Percentiles rank a stretch among this genome's conserved stretches.
These are phyloP conservation scores for Boloria euphrosyne DNA, from an alignment of 2,888 invertebrate genomes.

Conservation along the genomic window DNA sequence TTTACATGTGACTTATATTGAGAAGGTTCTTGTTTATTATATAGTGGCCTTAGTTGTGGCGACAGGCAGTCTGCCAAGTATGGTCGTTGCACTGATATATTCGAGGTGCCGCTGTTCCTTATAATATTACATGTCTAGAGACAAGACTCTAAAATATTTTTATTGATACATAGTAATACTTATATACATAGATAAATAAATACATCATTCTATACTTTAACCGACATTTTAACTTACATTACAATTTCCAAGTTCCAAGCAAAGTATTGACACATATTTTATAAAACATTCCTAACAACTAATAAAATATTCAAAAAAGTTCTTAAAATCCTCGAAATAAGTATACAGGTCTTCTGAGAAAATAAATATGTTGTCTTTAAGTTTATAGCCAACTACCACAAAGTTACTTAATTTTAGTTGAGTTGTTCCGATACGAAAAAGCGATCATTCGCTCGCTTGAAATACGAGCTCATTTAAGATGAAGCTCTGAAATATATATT, in stretches of 20 bases:
- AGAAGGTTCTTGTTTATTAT: slow-evolving; percentile 16
- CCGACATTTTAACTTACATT: not conserved
- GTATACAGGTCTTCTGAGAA: too few species aligned
- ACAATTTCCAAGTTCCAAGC: not conserved
- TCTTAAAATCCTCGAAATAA: too few species aligned
- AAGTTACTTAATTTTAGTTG: too few species aligned
- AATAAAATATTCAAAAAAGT: too few species aligned
- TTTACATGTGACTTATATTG: not conserved
- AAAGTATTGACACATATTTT: not conserved
- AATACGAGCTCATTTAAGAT: slow-evolving; percentile 26
- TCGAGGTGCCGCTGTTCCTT: slow-evolving; percentile 6
- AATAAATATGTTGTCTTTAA: too few species aligned
- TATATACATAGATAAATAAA: not conserved
- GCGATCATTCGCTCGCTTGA: slow-evolving; percentile 2
- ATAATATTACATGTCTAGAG: slow-evolving; percentile 10
- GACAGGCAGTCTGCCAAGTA: slow-evolving; percentile 38
- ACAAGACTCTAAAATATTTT: not conserved
- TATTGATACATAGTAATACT: not conserved
- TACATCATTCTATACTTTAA: too few species aligned
- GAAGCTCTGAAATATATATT: slow-evolving; percentile 37
- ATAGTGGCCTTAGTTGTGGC: slow-evolving; percentile 22
- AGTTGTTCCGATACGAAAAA: slow-evolving; percentile 3
- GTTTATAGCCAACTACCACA: too few species aligned
- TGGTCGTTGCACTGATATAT: slow-evolving; percentile 25
- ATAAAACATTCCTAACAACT: too few species aligned